phyloP scores from a whole-genome alignment of 2,113 vertebrate species.

The Alces alces region DNA sequence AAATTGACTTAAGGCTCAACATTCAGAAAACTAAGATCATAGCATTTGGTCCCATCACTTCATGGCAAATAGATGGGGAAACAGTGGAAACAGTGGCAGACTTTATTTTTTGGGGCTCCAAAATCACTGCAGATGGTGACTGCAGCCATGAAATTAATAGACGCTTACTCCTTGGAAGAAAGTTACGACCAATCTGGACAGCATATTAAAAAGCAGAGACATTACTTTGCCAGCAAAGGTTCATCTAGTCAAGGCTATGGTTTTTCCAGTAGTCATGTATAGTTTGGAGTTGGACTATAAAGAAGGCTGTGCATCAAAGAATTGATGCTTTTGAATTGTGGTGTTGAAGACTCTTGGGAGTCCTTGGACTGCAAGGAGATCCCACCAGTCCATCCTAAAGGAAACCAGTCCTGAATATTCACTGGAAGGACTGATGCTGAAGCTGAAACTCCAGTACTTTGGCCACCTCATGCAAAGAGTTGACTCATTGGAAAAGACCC shows the following conservation, averaged over 20 bases:
- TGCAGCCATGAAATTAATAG: neutral
- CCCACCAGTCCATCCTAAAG: neutral
- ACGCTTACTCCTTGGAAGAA: neutral
- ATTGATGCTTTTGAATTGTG: neutral
- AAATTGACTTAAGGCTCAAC: neutral
- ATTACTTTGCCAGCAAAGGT: neutral
- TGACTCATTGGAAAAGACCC: neutral
- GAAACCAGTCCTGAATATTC: neutral
- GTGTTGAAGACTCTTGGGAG: neutral
- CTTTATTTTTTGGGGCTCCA: neutral
- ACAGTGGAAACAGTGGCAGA: neutral
- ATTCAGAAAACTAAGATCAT: neutral
- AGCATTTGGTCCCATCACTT: neutral
- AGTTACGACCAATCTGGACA: neutral
- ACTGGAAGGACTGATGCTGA: neutral
- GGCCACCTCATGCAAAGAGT: neutral
- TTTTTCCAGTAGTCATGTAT: neutral
- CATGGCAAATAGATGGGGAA: neutral
- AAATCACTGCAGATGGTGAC: neutral
- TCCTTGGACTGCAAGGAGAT: neutral
- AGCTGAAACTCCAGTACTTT: neutral
- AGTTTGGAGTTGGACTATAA: neutral
- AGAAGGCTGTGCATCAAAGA: fast-evolving
- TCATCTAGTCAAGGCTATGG: neutral
- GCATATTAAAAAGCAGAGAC: neutral